Percentiles rank a stretch among this genome's conserved stretches.
These are phyloP conservation scores for Chloroceryle aenea DNA, from an alignment of 2,113 vertebrate species.

Conservation along the genomic window DNA sequence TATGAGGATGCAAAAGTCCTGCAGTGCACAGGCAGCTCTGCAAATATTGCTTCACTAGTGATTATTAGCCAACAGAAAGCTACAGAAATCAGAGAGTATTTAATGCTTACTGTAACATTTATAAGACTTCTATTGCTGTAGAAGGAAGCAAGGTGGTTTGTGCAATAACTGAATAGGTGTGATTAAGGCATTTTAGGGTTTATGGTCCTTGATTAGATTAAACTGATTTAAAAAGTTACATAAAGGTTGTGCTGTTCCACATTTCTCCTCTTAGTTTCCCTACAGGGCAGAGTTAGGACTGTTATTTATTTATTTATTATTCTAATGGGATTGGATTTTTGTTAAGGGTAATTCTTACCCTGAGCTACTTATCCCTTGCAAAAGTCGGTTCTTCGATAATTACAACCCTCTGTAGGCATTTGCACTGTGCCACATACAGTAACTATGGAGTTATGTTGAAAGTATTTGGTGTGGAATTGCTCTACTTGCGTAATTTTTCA, in stretches of 20 bases:
- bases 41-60: neutral
- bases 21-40: neutral
- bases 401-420: neutral
- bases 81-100: neutral
- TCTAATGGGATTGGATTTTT: neutral
- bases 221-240: neutral
- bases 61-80: neutral
- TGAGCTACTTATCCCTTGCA: neutral
- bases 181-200: constrained; percentile 27
- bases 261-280: neutral
- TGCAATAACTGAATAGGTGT: neutral
- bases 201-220: neutral
- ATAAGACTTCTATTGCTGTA: neutral
- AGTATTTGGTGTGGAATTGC: neutral
- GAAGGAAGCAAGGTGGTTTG: neutral
- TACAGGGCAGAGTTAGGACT: neutral
- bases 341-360: neutral
- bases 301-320: constrained; percentile 6
- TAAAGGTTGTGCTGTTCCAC: neutral
- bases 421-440: neutral
- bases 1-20: neutral
- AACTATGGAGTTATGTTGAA: neutral
- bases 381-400: neutral
- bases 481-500: neutral
- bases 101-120: neutral